Base-by-base conservation (phyloP, 2,888 invertebrate species). In the Liopterus haemorrhoidalis region DNA sequence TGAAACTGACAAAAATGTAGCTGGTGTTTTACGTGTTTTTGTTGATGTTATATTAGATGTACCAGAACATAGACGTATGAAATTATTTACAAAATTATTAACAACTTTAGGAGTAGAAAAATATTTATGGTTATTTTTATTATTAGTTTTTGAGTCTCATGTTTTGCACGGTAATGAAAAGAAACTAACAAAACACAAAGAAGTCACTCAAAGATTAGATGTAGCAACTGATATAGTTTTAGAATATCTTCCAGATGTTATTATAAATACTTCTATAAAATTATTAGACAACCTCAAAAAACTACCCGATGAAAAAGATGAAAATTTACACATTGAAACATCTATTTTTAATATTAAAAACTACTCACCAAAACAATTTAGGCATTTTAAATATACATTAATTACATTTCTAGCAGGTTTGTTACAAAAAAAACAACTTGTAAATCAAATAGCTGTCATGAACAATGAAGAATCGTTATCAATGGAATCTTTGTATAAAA, bases 11-110 rank as follows among this genome's bases (percentile, higher is more conserved):
- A 71, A 69, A 4, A 61, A 64, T 5, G 74, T 79, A 0, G 74
- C 81, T 22, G 78, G 81, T 2, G 80, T 93, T 11, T 69, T 93
- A 14, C 78, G 91, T 32, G 88, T 95, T 32, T 97, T 99, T 65
- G 87, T 93, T 0, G 88, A 89, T 58, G 90, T 91, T 0, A 76
- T 94, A 31, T 72, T 88, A 0, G 91, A 97, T 66, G 89, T 99
- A 11, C 96, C 97, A 0, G 87, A 89, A 57, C 97, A 99, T 66
- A 77, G 97, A 31, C 73, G 93, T 42, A 68, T 83, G 42, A 83
- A 87, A 0, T 69, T 96, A 1, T 93, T 92, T 51, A 74, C 73
- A 21, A 85, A 86, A 56, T 71, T 95, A 2, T 69, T 94, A n/a
- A 73, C 78, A 21, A 83, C 87, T 0, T 70, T 94, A 1, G 75